Percentiles rank a stretch among this genome's conserved stretches.
These are phyloP conservation scores for Anarrhichthys ocellatus DNA, from an alignment of 2,113 vertebrate species.

Conservation along the genomic window DNA sequence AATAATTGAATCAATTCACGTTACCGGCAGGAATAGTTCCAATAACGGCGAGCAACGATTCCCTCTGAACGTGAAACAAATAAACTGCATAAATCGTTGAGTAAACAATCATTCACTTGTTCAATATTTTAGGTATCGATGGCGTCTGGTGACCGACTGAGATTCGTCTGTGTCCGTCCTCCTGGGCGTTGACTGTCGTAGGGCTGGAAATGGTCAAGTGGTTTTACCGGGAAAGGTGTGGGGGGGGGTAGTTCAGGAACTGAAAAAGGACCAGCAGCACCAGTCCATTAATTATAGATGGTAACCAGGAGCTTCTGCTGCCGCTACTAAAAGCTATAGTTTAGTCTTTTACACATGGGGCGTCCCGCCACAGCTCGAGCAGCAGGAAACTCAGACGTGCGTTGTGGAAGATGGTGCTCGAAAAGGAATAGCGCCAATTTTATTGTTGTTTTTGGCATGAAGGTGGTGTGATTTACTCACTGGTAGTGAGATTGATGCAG, in stretches of 20 bases:
- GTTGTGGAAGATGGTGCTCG: not conserved
- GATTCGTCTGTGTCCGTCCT: slow-evolving; percentile 30
- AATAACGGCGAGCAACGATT: slow-evolving; percentile 27
- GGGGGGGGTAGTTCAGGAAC: slow-evolving; percentile 32
- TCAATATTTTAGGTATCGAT: slow-evolving; percentile 48
- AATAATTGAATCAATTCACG: slow-evolving; percentile 73
- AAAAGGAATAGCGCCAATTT: not conserved
- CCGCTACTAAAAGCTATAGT: slow-evolving; percentile 71
- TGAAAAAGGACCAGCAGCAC: slow-evolving; percentile 69
- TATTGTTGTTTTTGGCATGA: slow-evolving; percentile 8
- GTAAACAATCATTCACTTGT: slow-evolving; percentile 42
- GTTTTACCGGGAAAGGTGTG: slow-evolving; percentile 33
- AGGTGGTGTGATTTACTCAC: slow-evolving; percentile 9
- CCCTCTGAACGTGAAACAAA: slow-evolving; percentile 49
- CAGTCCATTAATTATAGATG: slow-evolving; percentile 76
- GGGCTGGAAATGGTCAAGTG: slow-evolving; percentile 60
- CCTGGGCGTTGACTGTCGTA: slow-evolving; percentile 44
- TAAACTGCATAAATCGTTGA: slow-evolving; percentile 38
- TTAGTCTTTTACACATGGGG: slow-evolving; percentile 61
- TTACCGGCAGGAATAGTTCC: slow-evolving; percentile 61
- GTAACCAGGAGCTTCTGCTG: slow-evolving; percentile 62
- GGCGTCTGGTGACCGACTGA: slow-evolving; percentile 7
- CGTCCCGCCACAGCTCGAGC: slow-evolving; percentile 9
- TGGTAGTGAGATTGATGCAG: slow-evolving; percentile 11
- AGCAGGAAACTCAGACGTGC: slow-evolving; percentile 13